Evolutionary conservation across 2,797 vertebrate genomes (phyloP), one percentile per base, ranked within the genome.

Genomic region (Muscicapa comitata): DNA sequence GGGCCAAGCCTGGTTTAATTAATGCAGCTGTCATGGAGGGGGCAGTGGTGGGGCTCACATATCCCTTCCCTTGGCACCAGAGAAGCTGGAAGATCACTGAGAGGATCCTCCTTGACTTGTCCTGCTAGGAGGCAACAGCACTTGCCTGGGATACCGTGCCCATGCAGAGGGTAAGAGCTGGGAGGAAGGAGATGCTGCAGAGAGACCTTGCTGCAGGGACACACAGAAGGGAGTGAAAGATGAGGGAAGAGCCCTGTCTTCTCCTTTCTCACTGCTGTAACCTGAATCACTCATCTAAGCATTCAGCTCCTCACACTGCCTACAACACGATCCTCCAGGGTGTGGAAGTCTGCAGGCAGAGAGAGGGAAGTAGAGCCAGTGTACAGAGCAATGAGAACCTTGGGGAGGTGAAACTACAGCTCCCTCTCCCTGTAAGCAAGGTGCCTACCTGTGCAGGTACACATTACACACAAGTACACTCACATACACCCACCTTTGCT

Each of bases 401-500:
- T 7, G 0, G 28, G 26, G 29, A 76, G 43, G 38, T 26, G 47
- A 37, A 43, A 37, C 38, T 82, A 42, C 26, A 71, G 57, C 12
- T 70, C 33, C 51, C 38, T 17, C 23, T 45, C 26, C 66, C 59
- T 29, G 45, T 13, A 59, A 59, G 59, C 33, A 75, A 17, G 26
- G 48, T 26, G 8, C 47, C 31, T 61, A 3, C 33, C 58, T 37
- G 26, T 17, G 13, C 53, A 67, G 59, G 18, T 50, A 42, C 11
- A 4, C 1, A 0, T 67, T 48, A 70, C 47, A 68, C 17, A 35
- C 37, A 59, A 33, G 31, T 38, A 61, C 23, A 26, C 20, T n/a
- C 57, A 17, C 31, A 28, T 54, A 25, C n/a, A 9, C 95, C 12
- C 67, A 96, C 96, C 95, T 95, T 82, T 70, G 51, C 79, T 97